A percentile compares a stretch with the other conserved stretches of the same genome.
These are phyloP conservation scores for Nothocercus julius DNA, from an alignment of 2,113 vertebrate genomes.

Conservation along the genomic window DNA sequence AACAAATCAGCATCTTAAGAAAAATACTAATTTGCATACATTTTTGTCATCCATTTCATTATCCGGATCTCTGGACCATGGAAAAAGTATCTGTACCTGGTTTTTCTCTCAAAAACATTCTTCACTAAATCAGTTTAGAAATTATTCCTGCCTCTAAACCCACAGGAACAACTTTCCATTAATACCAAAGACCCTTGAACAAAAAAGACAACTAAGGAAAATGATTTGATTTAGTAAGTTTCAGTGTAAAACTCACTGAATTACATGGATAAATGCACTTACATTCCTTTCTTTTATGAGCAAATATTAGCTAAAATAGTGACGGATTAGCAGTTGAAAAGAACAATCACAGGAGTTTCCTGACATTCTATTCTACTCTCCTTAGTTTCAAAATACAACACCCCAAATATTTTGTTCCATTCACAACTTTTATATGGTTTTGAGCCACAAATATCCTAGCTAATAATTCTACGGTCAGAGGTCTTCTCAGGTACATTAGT, in stretches of 20 bases:
- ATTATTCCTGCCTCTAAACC: not conserved
- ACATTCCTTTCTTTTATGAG: slow-evolving; percentile 5
- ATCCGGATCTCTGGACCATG: not conserved
- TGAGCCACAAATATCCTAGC: slow-evolving; percentile 33
- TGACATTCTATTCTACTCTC: not conserved
- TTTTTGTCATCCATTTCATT: not conserved
- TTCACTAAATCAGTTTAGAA: not conserved
- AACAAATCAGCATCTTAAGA: not conserved
- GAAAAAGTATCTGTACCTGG: not conserved
- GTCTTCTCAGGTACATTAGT: not conserved
- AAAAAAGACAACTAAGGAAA: not conserved
- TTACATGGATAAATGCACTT: not conserved
- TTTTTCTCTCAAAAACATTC: not conserved
- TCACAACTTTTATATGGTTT: slow-evolving; percentile 12
- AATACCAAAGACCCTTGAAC: not conserved
- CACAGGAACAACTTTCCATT: not conserved
- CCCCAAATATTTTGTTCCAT: not conserved
- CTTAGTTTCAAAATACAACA: slow-evolving; percentile 30
- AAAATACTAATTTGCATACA: not conserved
- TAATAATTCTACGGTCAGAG: slow-evolving; percentile 11
- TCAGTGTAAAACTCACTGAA: not conserved
- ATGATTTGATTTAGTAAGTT: not conserved
- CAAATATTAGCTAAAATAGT: slow-evolving; percentile 59
- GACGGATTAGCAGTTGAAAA: slow-evolving; percentile 28
- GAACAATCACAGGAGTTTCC: slow-evolving; percentile 15